Percentiles rank a stretch among this genome's conserved stretches.
These are phyloP conservation scores for Heterochromis multidens DNA, from an alignment of 2,113 vertebrate genomes.

Conservation along the genomic window DNA sequence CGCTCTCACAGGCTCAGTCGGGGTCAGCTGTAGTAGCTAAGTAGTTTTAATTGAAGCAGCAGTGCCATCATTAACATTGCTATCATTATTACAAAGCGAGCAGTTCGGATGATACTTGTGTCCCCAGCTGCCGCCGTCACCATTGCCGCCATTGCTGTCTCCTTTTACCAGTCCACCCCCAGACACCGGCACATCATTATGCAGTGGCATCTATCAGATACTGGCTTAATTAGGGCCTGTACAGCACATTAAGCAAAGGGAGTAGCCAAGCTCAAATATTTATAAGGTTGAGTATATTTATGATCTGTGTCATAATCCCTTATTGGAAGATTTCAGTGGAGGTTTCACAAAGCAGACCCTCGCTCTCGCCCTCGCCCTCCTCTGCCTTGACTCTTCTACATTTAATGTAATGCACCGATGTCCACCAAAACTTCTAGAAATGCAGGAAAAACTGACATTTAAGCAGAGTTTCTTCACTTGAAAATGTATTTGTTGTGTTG, in stretches of 20 bases:
- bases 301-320: conserved; percentile 76
- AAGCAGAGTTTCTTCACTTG: background rate
- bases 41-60: conserved; percentile 70
- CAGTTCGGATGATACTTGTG: conserved; percentile 58
- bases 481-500: background rate
- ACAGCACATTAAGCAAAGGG: conserved; percentile 78
- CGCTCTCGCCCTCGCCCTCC: background rate
- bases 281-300: conserved; percentile 81
- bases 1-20: background rate
- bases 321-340: conserved; percentile 61
- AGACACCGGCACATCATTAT: conserved; percentile 75
- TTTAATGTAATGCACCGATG: background rate
- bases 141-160: background rate
- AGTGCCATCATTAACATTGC: conserved; percentile 63
- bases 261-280: conserved; percentile 80
- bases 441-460: background rate
- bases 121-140: conserved; percentile 36
- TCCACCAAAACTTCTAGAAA: background rate
- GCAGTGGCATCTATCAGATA: conserved; percentile 77
- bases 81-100: conserved; percentile 69
- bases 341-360: conserved; percentile 48
- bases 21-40: conserved; percentile 53
- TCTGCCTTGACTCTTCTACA: background rate
- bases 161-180: conserved; percentile 9
- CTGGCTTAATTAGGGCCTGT: conserved; percentile 78